Percentiles rank a stretch among this genome's conserved stretches.
phyloP scores from a whole-genome alignment of 1,140 invertebrate species.

The Brachionus sp. region DNA sequence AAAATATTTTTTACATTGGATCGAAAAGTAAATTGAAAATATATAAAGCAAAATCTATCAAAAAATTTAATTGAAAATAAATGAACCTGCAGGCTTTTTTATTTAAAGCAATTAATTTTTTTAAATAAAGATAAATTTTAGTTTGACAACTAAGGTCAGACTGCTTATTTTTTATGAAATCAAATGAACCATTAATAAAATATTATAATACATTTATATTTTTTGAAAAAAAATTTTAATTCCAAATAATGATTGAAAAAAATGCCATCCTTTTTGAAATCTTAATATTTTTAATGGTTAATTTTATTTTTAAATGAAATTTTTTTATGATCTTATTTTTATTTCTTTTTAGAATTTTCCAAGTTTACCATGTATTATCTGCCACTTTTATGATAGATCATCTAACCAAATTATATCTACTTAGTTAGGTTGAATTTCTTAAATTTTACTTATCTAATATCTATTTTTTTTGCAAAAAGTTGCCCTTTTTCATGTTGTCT shows the following conservation, averaged over 20 bases:
- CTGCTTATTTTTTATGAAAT: background rate
- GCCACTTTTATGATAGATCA: background rate
- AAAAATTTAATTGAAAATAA: too few species aligned
- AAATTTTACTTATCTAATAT: background rate
- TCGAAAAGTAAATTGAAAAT: too few species aligned
- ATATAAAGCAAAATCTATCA: too few species aligned
- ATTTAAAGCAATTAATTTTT: background rate
- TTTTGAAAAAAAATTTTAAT: background rate
- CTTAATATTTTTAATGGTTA: background rate
- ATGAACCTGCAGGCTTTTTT: background rate
- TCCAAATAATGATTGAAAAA: background rate
- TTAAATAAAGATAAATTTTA: background rate
- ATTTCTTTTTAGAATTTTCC: background rate
- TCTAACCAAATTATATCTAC: background rate
- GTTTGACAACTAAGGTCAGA: slow-evolving; percentile 23
- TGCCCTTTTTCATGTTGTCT: background rate
- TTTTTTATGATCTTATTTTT: too few species aligned
- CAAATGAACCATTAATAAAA: background rate
- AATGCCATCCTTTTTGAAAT: background rate
- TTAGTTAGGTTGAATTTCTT: background rate
- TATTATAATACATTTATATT: background rate
- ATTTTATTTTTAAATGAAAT: background rate
- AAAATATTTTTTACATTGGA: too few species aligned
- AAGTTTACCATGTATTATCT: background rate
- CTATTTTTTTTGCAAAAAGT: background rate